A percentile compares a stretch with the other conserved stretches of the same genome.
Evolutionary conservation across 2,888 invertebrate species (phyloP).

Genomic region (Aleiodes testaceus): DNA sequence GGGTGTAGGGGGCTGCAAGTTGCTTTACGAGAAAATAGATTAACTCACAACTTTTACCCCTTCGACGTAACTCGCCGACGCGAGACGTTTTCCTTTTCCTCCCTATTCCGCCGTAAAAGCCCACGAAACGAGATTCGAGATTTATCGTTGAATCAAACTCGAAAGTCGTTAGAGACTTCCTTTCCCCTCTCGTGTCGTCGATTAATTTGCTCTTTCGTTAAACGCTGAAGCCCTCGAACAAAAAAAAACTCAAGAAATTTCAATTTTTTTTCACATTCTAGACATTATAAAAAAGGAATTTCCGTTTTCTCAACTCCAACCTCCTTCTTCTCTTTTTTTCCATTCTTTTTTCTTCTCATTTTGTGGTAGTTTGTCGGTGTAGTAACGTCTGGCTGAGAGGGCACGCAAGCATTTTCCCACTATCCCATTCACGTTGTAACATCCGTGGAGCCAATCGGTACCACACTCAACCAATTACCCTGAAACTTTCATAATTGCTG

Average conservation of each 20-base stretch:
- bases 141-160: slow-evolving; percentile 63
- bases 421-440: slow-evolving; percentile 26
- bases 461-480: slow-evolving; percentile 61
- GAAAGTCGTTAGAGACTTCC: slow-evolving; percentile 56
- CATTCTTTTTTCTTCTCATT: slow-evolving; percentile 43
- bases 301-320: too few relatives aligned
- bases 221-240: slow-evolving; percentile 32
- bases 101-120: slow-evolving; percentile 55
- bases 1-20: slow-evolving; percentile 11
- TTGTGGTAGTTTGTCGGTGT: slow-evolving; percentile 21
- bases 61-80: slow-evolving; percentile 35
- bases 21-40: slow-evolving; percentile 52
- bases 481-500: slow-evolving; percentile 65
- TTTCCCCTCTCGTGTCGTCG: slow-evolving; percentile 53
- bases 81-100: slow-evolving; percentile 28
- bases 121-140: slow-evolving; percentile 57
- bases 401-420: slow-evolving; percentile 59
- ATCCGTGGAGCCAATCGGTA: slow-evolving; percentile 42
- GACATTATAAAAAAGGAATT: too few relatives aligned
- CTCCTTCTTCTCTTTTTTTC: slow-evolving; percentile 24
- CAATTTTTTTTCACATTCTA: slow-evolving; percentile 3
- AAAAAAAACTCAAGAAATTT: slow-evolving; percentile 7
- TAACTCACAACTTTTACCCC: slow-evolving; percentile 45
- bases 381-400: slow-evolving; percentile 50
- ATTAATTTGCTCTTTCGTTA: slow-evolving; percentile 58